Conservation (phyloP, 2,113 vertebrate genomes). For the Tachysurus vachellii region DNA sequence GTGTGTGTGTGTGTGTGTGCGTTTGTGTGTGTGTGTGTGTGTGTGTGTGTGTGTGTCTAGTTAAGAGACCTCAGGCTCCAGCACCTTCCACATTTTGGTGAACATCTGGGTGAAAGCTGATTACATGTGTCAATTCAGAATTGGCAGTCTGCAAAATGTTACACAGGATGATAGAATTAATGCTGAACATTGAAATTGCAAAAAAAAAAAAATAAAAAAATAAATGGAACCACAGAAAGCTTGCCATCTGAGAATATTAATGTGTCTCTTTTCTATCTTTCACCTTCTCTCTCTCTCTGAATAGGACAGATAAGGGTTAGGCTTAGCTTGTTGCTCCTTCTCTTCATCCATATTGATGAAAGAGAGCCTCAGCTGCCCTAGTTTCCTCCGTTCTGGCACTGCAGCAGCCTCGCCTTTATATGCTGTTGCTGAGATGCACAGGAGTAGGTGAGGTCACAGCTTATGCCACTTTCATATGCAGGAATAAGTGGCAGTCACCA, state of each 20-base stretch:
- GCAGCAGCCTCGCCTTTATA: conserved; percentile 33
- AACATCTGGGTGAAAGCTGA: conserved; percentile 20
- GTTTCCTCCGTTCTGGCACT: conserved; percentile 33
- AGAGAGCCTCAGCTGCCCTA: conserved; percentile 36
- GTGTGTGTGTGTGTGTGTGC: too few relatives aligned
- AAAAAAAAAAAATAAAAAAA: conserved; percentile 27
- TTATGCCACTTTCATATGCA: conserved; percentile 15
- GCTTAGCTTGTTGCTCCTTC: conserved; percentile 49
- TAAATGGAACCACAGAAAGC: conserved; percentile 20
- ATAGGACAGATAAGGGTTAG: conserved; percentile 36
- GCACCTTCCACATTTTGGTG: conserved; percentile 22
- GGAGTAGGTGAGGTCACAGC: conserved; percentile 7
- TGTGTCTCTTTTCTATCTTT: conserved; percentile 32
- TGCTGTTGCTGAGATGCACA: conserved; percentile 23
- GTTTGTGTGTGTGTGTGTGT: too few relatives aligned
- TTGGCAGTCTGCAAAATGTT: conserved; percentile 34
- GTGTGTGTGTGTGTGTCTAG: background rate
- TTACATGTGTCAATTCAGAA: conserved; percentile 42
- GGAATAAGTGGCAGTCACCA: background rate
- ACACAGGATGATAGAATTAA: conserved; percentile 36
- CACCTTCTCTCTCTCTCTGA: conserved; percentile 26
- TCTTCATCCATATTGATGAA: conserved; percentile 51
- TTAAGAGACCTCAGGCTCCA: conserved; percentile 8
- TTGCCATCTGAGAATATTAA: conserved; percentile 30
- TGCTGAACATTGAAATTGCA: conserved; percentile 29